These are phyloP conservation scores for Torymus auratus DNA, from an alignment of 2,888 invertebrate genomes.

Conservation along the genomic window DNA sequence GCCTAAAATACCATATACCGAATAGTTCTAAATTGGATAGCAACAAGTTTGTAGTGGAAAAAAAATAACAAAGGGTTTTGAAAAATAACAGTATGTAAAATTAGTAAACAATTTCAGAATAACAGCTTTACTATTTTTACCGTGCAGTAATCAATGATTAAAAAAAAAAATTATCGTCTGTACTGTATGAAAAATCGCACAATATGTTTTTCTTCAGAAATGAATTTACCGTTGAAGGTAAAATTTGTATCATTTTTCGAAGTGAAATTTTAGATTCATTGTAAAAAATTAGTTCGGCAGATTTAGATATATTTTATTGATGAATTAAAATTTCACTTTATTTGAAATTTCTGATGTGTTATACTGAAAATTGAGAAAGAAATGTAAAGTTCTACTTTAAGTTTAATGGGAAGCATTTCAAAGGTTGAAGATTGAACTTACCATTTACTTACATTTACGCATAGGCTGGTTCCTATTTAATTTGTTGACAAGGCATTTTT, in stretches of 20 bases:
- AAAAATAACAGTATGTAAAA: no score
- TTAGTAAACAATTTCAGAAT: not conserved
- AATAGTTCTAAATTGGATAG: not conserved
- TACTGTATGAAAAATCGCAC: constrained; percentile 18
- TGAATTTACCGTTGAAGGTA: no score
- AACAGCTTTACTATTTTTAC: not conserved
- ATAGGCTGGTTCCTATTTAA: constrained; percentile 70
- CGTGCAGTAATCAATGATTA: constrained; percentile 17
- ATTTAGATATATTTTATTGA: no score
- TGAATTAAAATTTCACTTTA: no score
- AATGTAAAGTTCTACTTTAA: no score
- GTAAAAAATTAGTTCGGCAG: no score
- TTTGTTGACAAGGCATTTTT: constrained; percentile 59
- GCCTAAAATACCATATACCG: no score
- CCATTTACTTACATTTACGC: constrained; percentile 39
- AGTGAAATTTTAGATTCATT: no score
- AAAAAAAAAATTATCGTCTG: not conserved
- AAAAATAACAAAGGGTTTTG: not conserved
- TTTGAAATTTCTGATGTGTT: not conserved
- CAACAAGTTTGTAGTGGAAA: not conserved
- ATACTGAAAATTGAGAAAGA: no score
- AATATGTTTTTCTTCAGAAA: constrained; percentile 6
- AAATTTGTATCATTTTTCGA: no score
- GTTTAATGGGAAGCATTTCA: no score
- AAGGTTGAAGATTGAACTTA: no score